Base-by-base conservation (phyloP, 2,888 invertebrate species). In the Sylvicola cinctus region DNA sequence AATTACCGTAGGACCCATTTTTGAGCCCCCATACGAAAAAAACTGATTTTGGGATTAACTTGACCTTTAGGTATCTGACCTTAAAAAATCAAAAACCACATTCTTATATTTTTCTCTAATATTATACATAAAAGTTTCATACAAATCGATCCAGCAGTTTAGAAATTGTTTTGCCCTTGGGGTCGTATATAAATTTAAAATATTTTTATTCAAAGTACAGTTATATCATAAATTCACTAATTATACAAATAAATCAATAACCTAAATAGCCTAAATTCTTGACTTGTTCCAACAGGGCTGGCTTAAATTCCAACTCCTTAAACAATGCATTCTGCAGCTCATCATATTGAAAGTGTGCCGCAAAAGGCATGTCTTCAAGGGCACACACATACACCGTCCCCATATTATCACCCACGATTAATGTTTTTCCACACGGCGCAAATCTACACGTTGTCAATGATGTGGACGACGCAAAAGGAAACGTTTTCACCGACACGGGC, bases 331-430 rank as follows among this genome's bases (percentile, higher is more conserved):
- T 63, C 20, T 70, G 63, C 3, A 83, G 58, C 45, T 74, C 59
- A 35, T 66, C 61, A 33, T 62, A 64, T 47, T 76, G 77, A 44
- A 73, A 73, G 48, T 66, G 74, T 1, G 78, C 69, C 1, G 74
- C 63, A 44, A 78, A 71, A 0, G 81, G 79, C 62, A 81, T 76
- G 42, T 79, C 75, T 45, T 74, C 71, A 34, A 83, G 55, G 34
- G 73, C 66, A 47, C 72, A 73, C 12, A 80, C 65, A 44, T 73
- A 64, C 3, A 79, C 61, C 20, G 65, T 60, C 0, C 83, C 81
- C 13, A 61, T 51, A 8, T 68, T 63, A 47, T 80, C 80, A 0
- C 73, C 76, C 0, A 73, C 68, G 20, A 73, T 65, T 15, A 79
- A 52, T 37, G 75, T 76, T 31, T 73, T 65, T 0, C 81, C 81